These are phyloP conservation scores for Papilio helenus DNA, from an alignment of 1,140 invertebrate genomes.

Conservation along the genomic window DNA sequence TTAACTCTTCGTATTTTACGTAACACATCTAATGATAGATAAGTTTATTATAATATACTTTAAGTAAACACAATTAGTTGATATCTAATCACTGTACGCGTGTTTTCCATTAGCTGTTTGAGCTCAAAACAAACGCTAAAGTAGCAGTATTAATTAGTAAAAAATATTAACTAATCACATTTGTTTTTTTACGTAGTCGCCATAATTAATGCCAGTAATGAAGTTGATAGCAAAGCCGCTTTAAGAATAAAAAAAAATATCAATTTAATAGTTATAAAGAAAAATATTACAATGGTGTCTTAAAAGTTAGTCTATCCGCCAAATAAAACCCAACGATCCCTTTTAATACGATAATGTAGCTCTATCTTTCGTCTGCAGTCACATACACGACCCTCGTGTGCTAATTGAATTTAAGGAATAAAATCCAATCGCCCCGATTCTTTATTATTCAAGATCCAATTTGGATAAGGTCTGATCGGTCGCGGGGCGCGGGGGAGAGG, in stretches of 20 bases:
- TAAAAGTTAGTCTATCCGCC: constrained; percentile 45
- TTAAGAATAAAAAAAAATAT: neutral
- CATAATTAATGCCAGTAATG: neutral
- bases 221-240: neutral
- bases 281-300: neutral
- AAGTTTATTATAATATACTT: constrained; percentile 31
- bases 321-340: constrained; percentile 68
- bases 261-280: neutral
- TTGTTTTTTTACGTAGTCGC: neutral
- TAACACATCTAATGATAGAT: constrained; percentile 33
- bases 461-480: constrained; percentile 83
- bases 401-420: constrained; percentile 85
- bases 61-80: constrained; percentile 32
- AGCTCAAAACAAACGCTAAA: constrained; percentile 1
- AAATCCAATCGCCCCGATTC: constrained; percentile 84
- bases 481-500: constrained; percentile 67
- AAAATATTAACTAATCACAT: neutral
- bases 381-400: constrained; percentile 77
- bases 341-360: constrained; percentile 80
- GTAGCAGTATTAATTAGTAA: constrained; percentile 17
- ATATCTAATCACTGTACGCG: constrained; percentile 32
- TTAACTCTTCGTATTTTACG: constrained; percentile 21
- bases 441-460: constrained; percentile 85
- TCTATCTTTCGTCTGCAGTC: constrained; percentile 81
- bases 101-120: constrained; percentile 30